phyloP scores from a whole-genome alignment of 2,888 invertebrate genomes.

The Noctua pronuba region DNA sequence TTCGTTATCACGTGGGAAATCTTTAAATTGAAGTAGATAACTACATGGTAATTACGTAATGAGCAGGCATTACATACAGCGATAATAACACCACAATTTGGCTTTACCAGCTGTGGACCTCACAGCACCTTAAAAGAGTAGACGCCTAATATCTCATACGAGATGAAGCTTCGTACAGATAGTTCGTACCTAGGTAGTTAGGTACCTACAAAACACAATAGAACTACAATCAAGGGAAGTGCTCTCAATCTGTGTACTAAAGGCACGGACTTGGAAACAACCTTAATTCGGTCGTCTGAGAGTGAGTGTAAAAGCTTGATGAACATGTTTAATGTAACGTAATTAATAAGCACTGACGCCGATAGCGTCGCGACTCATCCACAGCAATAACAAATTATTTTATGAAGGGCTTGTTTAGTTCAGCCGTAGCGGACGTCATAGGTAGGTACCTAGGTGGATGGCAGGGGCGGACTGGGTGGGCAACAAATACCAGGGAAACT shows the following conservation, averaged over 20 bases:
- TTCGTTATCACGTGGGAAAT: not conserved
- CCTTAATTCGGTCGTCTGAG: slow-evolving; percentile 61
- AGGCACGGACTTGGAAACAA: slow-evolving; percentile 66
- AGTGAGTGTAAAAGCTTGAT: slow-evolving; percentile 67
- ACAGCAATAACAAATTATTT: slow-evolving; percentile 78
- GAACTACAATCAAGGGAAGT: slow-evolving; percentile 63
- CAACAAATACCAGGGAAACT: not conserved
- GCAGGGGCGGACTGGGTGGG: slow-evolving; percentile 71
- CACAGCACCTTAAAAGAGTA: not conserved
- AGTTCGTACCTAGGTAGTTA: slow-evolving; percentile 43
- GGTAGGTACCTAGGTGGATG: slow-evolving; percentile 28
- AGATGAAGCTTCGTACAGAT: slow-evolving; percentile 11
- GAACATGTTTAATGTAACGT: slow-evolving; percentile 83
- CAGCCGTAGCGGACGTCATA: slow-evolving; percentile 73
- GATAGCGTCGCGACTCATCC: slow-evolving; percentile 75
- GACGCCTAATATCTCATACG: slow-evolving; percentile 6
- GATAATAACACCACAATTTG: not conserved
- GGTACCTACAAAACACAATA: slow-evolving; percentile 56
- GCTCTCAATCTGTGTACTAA: slow-evolving; percentile 62
- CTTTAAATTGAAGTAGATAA: not conserved
- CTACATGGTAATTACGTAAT: not conserved
- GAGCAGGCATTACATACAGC: not conserved
- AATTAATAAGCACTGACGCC: slow-evolving; percentile 82
- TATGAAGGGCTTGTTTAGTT: slow-evolving; percentile 78
- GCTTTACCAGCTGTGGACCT: not conserved